Percentiles rank a stretch among this genome's conserved stretches.
Conservation (phyloP, 1,140 invertebrate genomes). For the Tetramorium alpestre region DNA sequence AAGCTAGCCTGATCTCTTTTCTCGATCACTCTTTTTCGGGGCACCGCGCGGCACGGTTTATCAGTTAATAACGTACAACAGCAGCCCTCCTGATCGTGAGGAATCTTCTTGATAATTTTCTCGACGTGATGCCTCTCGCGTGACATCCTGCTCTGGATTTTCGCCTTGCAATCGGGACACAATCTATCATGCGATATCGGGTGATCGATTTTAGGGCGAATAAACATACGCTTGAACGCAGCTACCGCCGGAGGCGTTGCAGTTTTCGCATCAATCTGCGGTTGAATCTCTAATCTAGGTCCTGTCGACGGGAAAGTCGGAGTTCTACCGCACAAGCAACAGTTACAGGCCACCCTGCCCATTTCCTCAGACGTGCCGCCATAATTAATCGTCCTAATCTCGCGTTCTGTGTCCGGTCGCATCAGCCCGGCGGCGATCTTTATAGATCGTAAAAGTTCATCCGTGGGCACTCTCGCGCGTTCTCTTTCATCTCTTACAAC, state of each 20-base stretch:
- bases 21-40: not conserved
- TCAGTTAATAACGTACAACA: not conserved
- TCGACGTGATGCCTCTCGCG: not conserved
- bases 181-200: not conserved
- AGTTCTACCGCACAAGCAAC: constrained; percentile 57
- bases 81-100: not conserved
- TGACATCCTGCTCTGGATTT: not conserved
- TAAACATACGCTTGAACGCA: not conserved
- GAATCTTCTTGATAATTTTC: not conserved
- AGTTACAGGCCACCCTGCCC: constrained; percentile 33
- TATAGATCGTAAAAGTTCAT: constrained; percentile 49
- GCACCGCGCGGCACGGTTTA: not conserved
- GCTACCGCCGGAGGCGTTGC: not conserved
- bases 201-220: not conserved
- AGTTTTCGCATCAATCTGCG: constrained; percentile 29
- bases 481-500: constrained; percentile 50
- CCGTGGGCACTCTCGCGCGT: constrained; percentile 42
- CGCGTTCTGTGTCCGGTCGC: constrained; percentile 36
- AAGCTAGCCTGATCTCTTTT: constrained; percentile 61
- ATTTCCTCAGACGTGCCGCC: not conserved
- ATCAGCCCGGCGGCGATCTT: constrained; percentile 33
- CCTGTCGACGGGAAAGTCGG: not conserved
- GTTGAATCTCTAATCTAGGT: not conserved
- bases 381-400: constrained; percentile 60
- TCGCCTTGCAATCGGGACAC: constrained; percentile 48